Base-by-base conservation (phyloP, 2,113 vertebrate genomes). In the Bolborhynchus lineola region DNA sequence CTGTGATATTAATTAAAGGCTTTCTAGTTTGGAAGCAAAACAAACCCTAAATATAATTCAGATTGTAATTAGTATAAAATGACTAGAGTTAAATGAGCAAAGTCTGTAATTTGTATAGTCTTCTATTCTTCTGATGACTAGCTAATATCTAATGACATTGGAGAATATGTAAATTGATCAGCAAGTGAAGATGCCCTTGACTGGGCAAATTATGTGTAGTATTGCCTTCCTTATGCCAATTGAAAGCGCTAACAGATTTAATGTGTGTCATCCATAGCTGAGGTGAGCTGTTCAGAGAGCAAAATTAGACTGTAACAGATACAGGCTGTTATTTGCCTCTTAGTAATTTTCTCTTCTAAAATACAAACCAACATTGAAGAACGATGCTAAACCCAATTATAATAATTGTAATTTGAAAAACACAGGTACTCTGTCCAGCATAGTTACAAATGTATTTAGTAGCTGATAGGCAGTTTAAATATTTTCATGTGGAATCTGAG, bases 151-250 rank as follows among this genome's bases (percentile, higher is more conserved):
- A 97, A 97, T 97, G 96, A 97, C 91, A 96, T 65, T 96, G 94
- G 94, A 96, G 97, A 98, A 95, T 98, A 97, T 97, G 96, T 96
- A 98, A 98, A 98, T 97, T 96, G 97, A 95, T 98, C 97, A 98
- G 94, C 97, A 97, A 96, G 95, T 98, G 96, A 98, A 98, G 98
- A 98, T 98, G 96, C 92, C 98, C 97, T 97, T 98, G 97, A 97
- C 97, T 98, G 93, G 86, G 82, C 89, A 97, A 98, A 98, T 98
- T 97, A 97, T 95, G 82, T 97, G 95, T 94, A 86, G 92, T 90
- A 96, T 96, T 98, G 95, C 95, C 94, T 98, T 98, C 92, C 95
- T 97, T 63, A 79, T 95, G 95, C 81, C 97, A 95, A 67, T 75
- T 97, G 97, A 97, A 91, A 94, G 81, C 97, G 79, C 92, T 97